These are phyloP conservation scores for Argyrosomus regius DNA, from an alignment of 2,797 vertebrate genomes.

Conservation along the genomic window DNA sequence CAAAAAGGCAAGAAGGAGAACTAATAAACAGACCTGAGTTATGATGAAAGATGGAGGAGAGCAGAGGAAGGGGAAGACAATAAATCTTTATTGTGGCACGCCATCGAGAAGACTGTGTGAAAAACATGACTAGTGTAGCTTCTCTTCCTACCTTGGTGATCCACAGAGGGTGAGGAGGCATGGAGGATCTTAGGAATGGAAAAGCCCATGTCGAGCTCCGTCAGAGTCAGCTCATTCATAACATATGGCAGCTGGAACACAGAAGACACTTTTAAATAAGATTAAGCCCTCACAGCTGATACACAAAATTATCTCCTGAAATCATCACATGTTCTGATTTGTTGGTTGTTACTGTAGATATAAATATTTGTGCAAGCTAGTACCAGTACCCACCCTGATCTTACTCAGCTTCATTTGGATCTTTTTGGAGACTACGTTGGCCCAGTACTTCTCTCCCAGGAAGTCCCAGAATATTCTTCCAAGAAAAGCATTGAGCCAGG, in stretches of 20 bases:
- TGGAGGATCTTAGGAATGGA: constrained; percentile 95
- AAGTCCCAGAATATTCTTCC: constrained; percentile 99
- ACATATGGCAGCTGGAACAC: constrained; percentile 94
- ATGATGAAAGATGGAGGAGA: constrained; percentile 4
- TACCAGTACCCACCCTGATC: constrained; percentile 90
- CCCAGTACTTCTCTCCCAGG: constrained; percentile 98
- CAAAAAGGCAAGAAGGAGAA: constrained; percentile 4
- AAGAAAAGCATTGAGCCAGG: constrained; percentile 96
- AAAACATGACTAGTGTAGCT: not conserved
- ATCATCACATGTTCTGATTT: not conserved
- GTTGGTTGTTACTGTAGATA: not conserved
- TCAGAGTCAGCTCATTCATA: constrained; percentile 98
- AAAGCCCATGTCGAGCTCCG: constrained; percentile 98
- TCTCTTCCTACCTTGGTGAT: constrained; percentile 92
- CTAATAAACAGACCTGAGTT: constrained; percentile 3
- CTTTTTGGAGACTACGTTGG: constrained; percentile 95
- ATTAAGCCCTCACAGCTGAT: not conserved
- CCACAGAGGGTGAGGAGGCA: constrained; percentile 93
- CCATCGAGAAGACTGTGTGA: not conserved
- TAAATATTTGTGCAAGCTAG: not conserved
- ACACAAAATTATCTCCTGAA: not conserved
- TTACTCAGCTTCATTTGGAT: constrained; percentile 99
- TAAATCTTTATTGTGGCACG: not conserved
- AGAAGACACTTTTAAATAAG: not conserved
- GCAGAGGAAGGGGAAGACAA: not conserved